Base-by-base conservation (phyloP, 2,888 invertebrate species). In the Spisula solida region DNA sequence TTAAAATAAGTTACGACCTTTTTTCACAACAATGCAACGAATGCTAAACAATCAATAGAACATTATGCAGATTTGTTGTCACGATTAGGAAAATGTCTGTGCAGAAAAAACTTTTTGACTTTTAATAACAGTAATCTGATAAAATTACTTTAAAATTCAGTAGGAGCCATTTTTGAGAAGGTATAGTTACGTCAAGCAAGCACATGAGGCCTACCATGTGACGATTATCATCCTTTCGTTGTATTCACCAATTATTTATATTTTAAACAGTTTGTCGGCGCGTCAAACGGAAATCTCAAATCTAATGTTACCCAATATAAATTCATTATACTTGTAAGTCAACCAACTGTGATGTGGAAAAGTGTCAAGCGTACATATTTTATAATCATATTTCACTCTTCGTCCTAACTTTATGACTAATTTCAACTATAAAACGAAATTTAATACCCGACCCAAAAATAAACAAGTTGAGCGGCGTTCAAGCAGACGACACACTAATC, bases 341-440 rank as follows among this genome's bases (percentile, higher is more conserved):
- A 31, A 18, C 34, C 31, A 18, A 34, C 10, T 25, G 34, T 75
- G 34, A 34, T 34, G 31, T 5, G 31, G 31, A 2, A 31, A 34
- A 34, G 75, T 75, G 75, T 75, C 75, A 75, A 25, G 75, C 29
- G 75, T 75, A 75, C 31, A 25, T 18, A 75, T 75, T 18, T 31
- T 75, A 31, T 31, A 34, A 75, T 75, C 60, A 66, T 75, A 34
- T 75, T 75, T 34, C 29, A 75, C 34, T 75, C 31, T 34, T 34
- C 14, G 31, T 75, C 75, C 25, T 18, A 75, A 75, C 34, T 34
- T 75, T 75, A 31, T 75, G 75, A 75, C 75, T 75, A 16, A 75
- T 34, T 31, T 75, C 18, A 75, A 75, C 31, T 18, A 16, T 29
- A 75, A 70, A 18, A 31, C 34, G 75, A 75, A 75, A 75, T 75